Conservation (phyloP, 2,888 invertebrate species). For the Netelia inedita region DNA sequence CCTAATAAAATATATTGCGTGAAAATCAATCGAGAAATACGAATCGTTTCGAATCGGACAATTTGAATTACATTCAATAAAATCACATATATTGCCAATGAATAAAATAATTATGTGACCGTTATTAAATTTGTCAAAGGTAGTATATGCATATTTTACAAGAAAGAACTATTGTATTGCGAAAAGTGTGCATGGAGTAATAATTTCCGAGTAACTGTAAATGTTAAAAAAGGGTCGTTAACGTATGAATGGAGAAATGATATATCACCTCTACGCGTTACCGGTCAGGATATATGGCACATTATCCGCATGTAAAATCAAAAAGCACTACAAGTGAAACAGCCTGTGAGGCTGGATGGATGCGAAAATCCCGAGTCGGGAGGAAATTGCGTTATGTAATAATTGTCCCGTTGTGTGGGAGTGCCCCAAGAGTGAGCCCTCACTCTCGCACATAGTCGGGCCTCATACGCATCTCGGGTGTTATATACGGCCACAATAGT, state of each 20-base stretch:
- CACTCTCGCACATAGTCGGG: conserved; percentile 13
- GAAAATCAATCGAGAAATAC: too few relatives aligned
- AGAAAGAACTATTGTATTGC: too few relatives aligned
- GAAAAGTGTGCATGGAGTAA: conserved; percentile 8
- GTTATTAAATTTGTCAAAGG: too few relatives aligned
- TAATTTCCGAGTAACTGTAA: conserved; percentile 32
- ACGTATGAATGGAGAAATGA: conserved; percentile 58
- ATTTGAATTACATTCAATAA: too few relatives aligned
- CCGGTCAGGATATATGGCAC: conserved; percentile 49
- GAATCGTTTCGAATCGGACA: too few relatives aligned
- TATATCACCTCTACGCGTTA: conserved; percentile 23
- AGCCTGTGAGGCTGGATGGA: conserved; percentile 59
- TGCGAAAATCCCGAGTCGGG: conserved; percentile 74
- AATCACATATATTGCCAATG: too few relatives aligned
- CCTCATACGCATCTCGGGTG: conserved; percentile 33
- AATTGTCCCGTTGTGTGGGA: conserved; percentile 84
- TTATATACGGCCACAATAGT: conserved; percentile 78
- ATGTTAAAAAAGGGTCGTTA: conserved; percentile 48
- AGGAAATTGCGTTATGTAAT: conserved; percentile 85
- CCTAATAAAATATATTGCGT: too few relatives aligned
- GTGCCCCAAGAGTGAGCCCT: conserved; percentile 77
- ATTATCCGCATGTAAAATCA: conserved; percentile 59
- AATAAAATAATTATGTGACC: too few relatives aligned
- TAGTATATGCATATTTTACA: too few relatives aligned
- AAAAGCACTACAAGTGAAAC: conserved; percentile 34